Conservation (phyloP, 2,113 vertebrate genomes). For the Indicator maculatus region DNA sequence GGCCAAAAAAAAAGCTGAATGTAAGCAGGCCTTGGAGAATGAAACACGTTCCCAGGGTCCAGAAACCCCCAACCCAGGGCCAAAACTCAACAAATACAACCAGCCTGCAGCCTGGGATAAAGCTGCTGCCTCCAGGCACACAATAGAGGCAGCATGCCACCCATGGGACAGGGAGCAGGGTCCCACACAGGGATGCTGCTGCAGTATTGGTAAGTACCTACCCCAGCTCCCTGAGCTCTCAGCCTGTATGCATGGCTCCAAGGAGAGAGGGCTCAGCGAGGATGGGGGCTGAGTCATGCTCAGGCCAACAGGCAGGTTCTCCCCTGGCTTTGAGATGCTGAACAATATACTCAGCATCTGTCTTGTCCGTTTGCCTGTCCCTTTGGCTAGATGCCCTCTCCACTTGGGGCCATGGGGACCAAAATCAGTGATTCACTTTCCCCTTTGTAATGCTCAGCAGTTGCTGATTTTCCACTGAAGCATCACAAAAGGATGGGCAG, state of each 20-base stretch:
- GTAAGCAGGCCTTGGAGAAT: neutral
- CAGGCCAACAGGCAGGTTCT: constrained; percentile 21
- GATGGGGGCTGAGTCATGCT: constrained; percentile 21
- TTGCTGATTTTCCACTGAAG: constrained; percentile 70
- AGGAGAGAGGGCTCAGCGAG: neutral
- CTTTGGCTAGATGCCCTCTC: constrained; percentile 36
- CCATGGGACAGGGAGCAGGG: accelerated
- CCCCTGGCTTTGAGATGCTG: neutral
- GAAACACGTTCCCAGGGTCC: neutral
- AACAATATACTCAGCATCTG: constrained; percentile 23
- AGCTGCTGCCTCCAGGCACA: neutral
- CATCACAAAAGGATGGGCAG: constrained; percentile 60
- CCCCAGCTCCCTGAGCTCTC: neutral
- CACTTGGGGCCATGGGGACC: constrained; percentile 25
- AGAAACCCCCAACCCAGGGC: neutral
- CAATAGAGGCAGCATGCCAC: accelerated
- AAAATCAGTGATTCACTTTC: constrained; percentile 66
- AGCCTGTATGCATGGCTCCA: neutral
- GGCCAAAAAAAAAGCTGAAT: neutral
- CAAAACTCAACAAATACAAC: neutral
- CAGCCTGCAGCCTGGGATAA: neutral
- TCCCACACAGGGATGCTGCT: neutral
- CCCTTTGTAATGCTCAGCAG: constrained; percentile 56
- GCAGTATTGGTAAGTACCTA: neutral
- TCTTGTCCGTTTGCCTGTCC: constrained; percentile 7